Evolutionary conservation across 2,113 vertebrate species (phyloP).

Genomic region (Varanus salvator): DNA sequence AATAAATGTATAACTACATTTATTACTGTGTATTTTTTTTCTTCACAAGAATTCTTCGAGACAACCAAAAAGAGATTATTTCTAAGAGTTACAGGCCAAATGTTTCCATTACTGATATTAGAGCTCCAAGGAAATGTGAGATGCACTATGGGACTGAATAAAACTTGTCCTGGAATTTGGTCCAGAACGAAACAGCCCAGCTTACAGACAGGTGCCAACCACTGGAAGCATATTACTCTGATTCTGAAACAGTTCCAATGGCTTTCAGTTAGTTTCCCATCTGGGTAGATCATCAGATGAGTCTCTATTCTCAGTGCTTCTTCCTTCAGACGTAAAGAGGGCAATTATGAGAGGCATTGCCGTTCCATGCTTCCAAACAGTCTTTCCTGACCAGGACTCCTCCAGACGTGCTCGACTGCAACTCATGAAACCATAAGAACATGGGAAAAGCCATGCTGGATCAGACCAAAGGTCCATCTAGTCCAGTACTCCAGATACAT

Average conservation of each 20-base stretch:
- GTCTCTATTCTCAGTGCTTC: background rate
- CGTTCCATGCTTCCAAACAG: background rate
- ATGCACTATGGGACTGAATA: background rate
- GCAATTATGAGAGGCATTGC: background rate
- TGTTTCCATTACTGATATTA: background rate
- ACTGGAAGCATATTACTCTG: background rate
- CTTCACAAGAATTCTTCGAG: background rate
- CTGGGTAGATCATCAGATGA: background rate
- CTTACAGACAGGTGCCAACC: background rate
- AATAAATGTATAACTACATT: background rate
- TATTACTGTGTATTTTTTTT: background rate
- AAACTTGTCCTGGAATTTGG: background rate
- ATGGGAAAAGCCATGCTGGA: too few species aligned
- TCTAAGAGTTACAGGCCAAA: background rate
- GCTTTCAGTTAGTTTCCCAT: background rate
- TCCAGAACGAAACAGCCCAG: background rate
- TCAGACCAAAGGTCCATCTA: too few species aligned
- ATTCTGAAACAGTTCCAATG: background rate
- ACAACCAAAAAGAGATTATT: constrained; percentile 12
- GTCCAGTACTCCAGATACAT: too few species aligned
- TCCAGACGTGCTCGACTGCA: background rate
- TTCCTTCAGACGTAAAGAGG: background rate
- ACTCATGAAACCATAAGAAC: too few species aligned
- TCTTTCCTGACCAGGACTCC: background rate
- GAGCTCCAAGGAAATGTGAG: background rate